A percentile compares a stretch with the other conserved stretches of the same genome.
Conservation (phyloP, 2,797 vertebrate species). For the Lycodopsis pacificus region DNA sequence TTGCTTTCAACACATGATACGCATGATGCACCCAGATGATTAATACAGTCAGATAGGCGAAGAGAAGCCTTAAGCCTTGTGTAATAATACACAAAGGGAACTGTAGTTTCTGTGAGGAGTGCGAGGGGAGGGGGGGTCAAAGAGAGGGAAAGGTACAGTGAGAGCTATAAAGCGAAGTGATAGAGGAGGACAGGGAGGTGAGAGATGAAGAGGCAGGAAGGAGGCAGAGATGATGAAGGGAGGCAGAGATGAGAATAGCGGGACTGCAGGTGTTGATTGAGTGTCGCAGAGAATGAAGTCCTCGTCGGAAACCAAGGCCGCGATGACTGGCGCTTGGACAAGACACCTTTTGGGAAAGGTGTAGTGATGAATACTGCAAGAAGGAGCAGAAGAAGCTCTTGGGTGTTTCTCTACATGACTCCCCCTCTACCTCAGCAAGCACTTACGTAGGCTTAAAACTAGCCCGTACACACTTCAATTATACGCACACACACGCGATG, state of each 20-base stretch:
- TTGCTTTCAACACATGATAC: background rate
- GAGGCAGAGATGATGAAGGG: background rate
- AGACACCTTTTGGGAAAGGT: constrained; percentile 16
- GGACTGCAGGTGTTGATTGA: constrained; percentile 28
- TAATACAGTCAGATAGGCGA: background rate
- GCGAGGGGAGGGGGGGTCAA: background rate
- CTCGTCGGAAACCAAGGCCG: background rate
- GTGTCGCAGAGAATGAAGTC: constrained; percentile 20
- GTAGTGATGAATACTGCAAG: constrained; percentile 48
- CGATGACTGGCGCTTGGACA: constrained; percentile 17
- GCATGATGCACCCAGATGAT: background rate
- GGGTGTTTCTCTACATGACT: constrained; percentile 31
- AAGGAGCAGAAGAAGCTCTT: constrained; percentile 22
- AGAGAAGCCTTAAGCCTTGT: background rate
- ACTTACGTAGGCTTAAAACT: constrained; percentile 51
- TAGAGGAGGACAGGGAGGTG: background rate
- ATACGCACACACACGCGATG: background rate
- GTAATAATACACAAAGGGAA: background rate
- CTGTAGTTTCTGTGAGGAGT: background rate
- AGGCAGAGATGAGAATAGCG: background rate
- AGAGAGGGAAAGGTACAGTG: background rate
- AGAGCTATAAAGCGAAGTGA: background rate
- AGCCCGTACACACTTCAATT: constrained; percentile 13
- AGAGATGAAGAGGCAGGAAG: constrained; percentile 28
- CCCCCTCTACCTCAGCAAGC: constrained; percentile 28